Evolutionary conservation across 2,113 vertebrate genomes (phyloP).

Genomic region (Struthidea cinerea): DNA sequence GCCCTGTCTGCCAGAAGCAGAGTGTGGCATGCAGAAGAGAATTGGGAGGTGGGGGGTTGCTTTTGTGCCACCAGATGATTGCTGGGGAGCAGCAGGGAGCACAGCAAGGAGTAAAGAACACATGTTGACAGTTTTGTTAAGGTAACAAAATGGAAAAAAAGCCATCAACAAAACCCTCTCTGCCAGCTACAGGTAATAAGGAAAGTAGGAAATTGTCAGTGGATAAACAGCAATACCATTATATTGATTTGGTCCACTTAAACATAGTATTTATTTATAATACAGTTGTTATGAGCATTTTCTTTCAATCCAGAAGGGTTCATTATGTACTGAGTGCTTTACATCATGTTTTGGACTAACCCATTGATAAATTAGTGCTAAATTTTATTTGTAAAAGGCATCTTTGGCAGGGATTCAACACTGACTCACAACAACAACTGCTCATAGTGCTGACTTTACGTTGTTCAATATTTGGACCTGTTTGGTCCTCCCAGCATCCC

Average conservation of each 20-base stretch:
- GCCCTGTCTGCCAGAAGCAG: not conserved
- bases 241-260: not conserved
- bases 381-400: constrained; percentile 44
- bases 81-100: not conserved
- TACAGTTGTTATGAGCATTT: not conserved
- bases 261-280: not conserved
- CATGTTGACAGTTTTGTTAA: not conserved
- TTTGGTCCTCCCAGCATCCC: not conserved
- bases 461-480: not conserved
- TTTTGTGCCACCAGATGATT: not conserved
- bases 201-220: not conserved
- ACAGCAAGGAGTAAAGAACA: not conserved
- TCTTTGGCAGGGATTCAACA: constrained; percentile 13
- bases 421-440: constrained; percentile 9
- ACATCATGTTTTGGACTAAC: not conserved
- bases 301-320: not conserved
- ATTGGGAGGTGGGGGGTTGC: not conserved
- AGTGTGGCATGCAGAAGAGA: not conserved
- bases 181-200: not conserved
- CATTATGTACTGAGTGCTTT: not conserved
- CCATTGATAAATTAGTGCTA: constrained; percentile 29
- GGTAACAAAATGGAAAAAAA: not conserved
- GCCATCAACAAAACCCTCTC: not conserved
- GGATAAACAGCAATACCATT: not conserved
- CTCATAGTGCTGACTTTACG: not conserved